Percentiles rank a stretch among this genome's conserved stretches.
Evolutionary conservation across 2,888 invertebrate genomes (phyloP).

Genomic region (Rapana venosa): DNA sequence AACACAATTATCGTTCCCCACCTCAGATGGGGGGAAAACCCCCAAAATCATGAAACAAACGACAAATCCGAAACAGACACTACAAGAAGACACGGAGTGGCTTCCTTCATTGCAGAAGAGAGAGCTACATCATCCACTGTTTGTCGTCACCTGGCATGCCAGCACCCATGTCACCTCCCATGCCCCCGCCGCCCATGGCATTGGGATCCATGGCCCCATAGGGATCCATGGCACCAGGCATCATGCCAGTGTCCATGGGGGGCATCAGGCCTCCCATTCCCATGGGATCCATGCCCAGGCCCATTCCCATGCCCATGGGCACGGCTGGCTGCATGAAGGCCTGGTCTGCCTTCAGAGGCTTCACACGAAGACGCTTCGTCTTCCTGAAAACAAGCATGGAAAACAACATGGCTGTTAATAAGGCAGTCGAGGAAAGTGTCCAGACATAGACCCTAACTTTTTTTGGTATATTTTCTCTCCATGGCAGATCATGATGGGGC

Average conservation of each 20-base stretch:
- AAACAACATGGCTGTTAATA: neutral
- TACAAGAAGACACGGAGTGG: neutral
- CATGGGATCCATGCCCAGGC: constrained; percentile 26
- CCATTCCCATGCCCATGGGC: constrained; percentile 25
- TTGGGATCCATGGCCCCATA: neutral
- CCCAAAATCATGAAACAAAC: neutral
- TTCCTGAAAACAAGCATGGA: constrained; percentile 12
- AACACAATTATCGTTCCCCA: neutral
- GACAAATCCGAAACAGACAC: neutral
- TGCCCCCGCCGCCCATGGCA: neutral
- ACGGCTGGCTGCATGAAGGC: neutral
- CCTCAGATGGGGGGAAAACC: neutral
- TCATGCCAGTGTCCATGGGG: constrained; percentile 37
- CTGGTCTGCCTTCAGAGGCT: constrained; percentile 24
- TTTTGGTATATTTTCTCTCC: too few species aligned
- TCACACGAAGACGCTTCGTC: constrained; percentile 35
- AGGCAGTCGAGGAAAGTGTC: neutral
- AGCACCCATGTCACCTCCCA: neutral
- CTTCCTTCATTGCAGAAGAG: neutral
- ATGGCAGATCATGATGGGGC: too few species aligned
- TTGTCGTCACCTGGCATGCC: neutral
- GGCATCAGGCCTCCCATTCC: constrained; percentile 28
- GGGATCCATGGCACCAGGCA: constrained; percentile 9
- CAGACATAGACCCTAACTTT: too few species aligned
- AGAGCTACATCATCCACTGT: neutral